Base-by-base conservation (phyloP, 2,797 vertebrate genomes). In the Sparidentex hasta region DNA sequence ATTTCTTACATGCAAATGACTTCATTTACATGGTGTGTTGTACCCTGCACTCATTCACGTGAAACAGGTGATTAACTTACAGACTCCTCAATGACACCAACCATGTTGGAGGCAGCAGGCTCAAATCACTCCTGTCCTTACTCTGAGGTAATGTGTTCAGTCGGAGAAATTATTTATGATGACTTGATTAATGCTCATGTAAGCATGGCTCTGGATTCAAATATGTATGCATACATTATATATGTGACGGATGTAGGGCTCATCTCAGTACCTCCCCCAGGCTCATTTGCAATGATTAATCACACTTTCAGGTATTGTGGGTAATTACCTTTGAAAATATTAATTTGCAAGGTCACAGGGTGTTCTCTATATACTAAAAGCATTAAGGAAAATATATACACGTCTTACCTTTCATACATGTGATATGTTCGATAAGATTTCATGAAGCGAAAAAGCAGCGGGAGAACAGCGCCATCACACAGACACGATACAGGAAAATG, bases 261-360 rank as follows among this genome's bases (percentile, higher is more conserved):
- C 54, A 66, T 76, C 74, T 81, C 43, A 41, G 59, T 61, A 51
- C 51, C n/a, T 67, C 58, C 68, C 18, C 23, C 29, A 56, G 74
- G 82, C 82, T 87, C 66, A 64, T 86, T 87, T 64, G 68, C 64
- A 77, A 89, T 78, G 85, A 92, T 83, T 85, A 82, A 90, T 89
- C 71, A 76, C 65, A 58, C n/a, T 71, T 85, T 51, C 43, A 81
- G 50, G 82, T 71, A 81, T 73, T 76, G 74, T 72, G 74, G 84
- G 70, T 88, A 87, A 92, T 90, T 87, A 86, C 59, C 78, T 84
- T 78, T 88, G 76, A 89, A 90, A 86, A 87, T 84, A 85, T 81
- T 88, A 1, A 92, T 89, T 84, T 88, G 69, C 73, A 88, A 89
- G 87, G 82, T 90, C 86, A 87, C 56, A 51, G 63, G 57, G 74